phyloP scores from a whole-genome alignment of 2,888 invertebrate species.

The Ceratothoa steindachneri region DNA sequence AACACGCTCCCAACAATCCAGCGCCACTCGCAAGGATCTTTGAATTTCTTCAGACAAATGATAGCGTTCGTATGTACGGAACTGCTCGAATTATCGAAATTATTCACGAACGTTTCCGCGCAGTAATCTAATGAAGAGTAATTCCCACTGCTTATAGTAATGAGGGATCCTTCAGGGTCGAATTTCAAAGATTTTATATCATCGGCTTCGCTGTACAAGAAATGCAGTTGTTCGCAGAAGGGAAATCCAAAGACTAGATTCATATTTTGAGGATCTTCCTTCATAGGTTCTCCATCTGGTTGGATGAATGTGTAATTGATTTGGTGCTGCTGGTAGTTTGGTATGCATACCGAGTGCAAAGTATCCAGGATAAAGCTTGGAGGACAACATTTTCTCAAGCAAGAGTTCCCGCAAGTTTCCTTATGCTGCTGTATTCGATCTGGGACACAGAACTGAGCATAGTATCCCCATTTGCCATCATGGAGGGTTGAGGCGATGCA shows the following conservation, averaged over 20 bases:
- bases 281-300: background rate
- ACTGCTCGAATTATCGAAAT: background rate
- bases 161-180: background rate
- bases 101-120: background rate
- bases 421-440: background rate
- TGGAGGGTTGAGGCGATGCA: background rate
- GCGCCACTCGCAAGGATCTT: background rate
- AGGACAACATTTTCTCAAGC: background rate
- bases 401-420: background rate
- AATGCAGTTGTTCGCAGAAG: background rate
- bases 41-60: background rate
- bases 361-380: background rate
- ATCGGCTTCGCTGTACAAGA: background rate
- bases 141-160: background rate
- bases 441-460: background rate
- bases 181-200: background rate
- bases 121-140: constrained; percentile 1
- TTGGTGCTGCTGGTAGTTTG: too few species aligned
- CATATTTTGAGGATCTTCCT: background rate
- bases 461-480: background rate
- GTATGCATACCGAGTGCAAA: background rate
- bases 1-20: background rate
- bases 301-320: background rate
- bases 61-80: background rate
- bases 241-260: background rate